A percentile compares a stretch with the other conserved stretches of the same genome.
These are phyloP conservation scores for Lamprologus sp. DNA, from an alignment of 2,113 vertebrate species.

Conservation along the genomic window DNA sequence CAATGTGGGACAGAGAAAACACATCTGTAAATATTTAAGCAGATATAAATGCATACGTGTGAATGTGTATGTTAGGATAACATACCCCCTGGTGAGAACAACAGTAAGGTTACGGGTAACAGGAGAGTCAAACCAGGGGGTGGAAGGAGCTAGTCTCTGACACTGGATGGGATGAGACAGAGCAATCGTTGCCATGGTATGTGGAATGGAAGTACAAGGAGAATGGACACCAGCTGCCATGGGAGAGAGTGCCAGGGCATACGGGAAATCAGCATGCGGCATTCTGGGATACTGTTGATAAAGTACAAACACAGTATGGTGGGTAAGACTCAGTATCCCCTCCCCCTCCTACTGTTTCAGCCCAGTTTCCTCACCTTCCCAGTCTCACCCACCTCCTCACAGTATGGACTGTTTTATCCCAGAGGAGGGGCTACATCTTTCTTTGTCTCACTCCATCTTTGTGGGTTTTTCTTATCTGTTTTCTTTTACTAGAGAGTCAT, in stretches of 20 bases:
- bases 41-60: neutral
- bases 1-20: neutral
- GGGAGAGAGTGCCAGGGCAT: conserved; percentile 60
- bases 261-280: conserved; percentile 67
- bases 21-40: neutral
- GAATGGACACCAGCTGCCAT: conserved; percentile 50
- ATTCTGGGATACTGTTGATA: conserved; percentile 43
- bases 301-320: conserved; percentile 36
- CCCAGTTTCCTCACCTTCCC: conserved; percentile 33
- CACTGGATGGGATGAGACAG: neutral
- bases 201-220: neutral
- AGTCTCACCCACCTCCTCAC: conserved; percentile 65
- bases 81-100: neutral
- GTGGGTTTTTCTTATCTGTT: neutral
- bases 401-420: conserved; percentile 56
- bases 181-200: conserved; percentile 27
- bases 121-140: neutral
- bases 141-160: conserved; percentile 11
- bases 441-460: neutral
- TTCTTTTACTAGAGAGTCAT: neutral
- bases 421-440: neutral
- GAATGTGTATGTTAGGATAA: neutral
- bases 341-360: conserved; percentile 2
- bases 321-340: conserved; percentile 21
- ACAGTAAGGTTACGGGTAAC: conserved; percentile 3